Evolutionary conservation across 1,140 invertebrate genomes (phyloP).

Genomic region (Pseudomyrmex flavicornis): DNA sequence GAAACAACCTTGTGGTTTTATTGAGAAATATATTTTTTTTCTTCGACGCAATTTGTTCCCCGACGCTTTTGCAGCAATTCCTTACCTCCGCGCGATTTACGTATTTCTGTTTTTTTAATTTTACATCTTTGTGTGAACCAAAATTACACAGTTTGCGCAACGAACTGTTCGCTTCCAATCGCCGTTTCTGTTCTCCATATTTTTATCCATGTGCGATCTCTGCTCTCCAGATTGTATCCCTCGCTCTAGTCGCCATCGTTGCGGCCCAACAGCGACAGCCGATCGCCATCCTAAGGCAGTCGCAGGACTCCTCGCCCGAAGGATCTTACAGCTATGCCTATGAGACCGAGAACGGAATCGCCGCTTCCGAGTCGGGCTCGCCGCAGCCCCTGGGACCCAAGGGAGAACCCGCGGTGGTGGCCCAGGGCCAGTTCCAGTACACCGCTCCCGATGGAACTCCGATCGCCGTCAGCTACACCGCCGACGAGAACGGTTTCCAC

Average conservation of each 20-base stretch:
- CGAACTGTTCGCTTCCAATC: too few species aligned
- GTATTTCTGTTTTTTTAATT: too few species aligned
- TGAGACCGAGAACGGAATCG: constrained; percentile 88
- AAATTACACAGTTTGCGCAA: too few species aligned
- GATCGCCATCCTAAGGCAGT: constrained; percentile 79
- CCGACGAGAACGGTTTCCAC: constrained; percentile 87
- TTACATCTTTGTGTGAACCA: too few species aligned
- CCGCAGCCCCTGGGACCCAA: constrained; percentile 84
- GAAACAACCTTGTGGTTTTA: too few species aligned
- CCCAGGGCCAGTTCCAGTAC: constrained; percentile 85
- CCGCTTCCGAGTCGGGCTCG: constrained; percentile 85
- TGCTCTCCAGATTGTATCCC: constrained; percentile 75
- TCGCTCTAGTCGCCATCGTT: constrained; percentile 72
- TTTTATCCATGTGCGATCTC: not conserved
- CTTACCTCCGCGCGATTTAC: too few species aligned
- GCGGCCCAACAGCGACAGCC: constrained; percentile 69
- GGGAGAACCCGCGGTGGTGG: constrained; percentile 82
- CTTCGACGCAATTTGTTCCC: too few species aligned
- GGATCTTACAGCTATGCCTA: constrained; percentile 84
- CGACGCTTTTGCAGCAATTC: too few species aligned
- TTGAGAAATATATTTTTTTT: too few species aligned
- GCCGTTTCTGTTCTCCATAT: too few species aligned
- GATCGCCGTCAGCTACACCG: constrained; percentile 85
- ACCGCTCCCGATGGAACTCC: constrained; percentile 86
- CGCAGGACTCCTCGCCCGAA: constrained; percentile 79